phyloP scores from a whole-genome alignment of 1,140 invertebrate genomes.

The Drosophila bifasciata region DNA sequence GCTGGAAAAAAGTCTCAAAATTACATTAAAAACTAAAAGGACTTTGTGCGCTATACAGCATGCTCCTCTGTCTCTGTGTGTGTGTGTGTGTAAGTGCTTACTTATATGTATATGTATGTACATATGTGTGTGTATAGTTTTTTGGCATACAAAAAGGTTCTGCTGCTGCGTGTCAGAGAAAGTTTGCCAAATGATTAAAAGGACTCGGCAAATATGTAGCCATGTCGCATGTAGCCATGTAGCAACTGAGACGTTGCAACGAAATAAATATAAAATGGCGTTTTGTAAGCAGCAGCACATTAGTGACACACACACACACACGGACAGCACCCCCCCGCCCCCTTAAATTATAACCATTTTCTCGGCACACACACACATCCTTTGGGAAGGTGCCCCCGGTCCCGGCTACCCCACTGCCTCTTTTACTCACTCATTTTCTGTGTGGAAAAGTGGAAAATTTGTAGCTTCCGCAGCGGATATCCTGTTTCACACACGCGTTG shows the following conservation, averaged over 20 bases:
- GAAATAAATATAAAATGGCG: constrained; percentile 80
- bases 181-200: constrained; percentile 82
- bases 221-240: too few species aligned
- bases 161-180: constrained; percentile 75
- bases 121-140: constrained; percentile 52
- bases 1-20: constrained; percentile 73
- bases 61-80: constrained; percentile 17
- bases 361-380: background rate
- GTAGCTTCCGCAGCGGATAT: constrained; percentile 81
- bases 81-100: constrained; percentile 24
- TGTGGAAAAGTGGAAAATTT: constrained; percentile 83
- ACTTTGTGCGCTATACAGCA: constrained; percentile 35
- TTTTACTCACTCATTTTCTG: constrained; percentile 16
- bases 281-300: constrained; percentile 78
- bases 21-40: constrained; percentile 78
- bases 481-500: constrained; percentile 75
- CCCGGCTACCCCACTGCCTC: background rate
- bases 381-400: constrained; percentile 51
- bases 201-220: constrained; percentile 58
- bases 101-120: constrained; percentile 18
- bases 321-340: background rate
- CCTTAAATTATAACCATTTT: constrained; percentile 6
- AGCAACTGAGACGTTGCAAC: constrained; percentile 65
- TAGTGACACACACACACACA: constrained; percentile 49
- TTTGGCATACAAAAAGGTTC: constrained; percentile 73